phyloP scores from a whole-genome alignment of 1,140 invertebrate species.

The Hycleus cichorii region DNA sequence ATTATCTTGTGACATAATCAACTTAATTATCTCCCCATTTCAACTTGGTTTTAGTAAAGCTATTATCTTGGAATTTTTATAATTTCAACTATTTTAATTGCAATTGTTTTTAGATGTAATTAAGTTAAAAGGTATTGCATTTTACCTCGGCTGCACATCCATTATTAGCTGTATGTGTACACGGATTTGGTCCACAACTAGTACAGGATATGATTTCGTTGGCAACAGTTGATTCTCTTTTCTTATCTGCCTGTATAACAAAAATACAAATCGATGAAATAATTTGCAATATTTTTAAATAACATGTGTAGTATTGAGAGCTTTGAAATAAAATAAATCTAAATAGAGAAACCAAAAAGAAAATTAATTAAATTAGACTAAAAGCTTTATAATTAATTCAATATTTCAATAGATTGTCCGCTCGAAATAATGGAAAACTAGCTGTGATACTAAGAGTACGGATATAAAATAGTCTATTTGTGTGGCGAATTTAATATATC shows the following conservation, averaged over 20 bases:
- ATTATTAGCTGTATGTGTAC: constrained; percentile 75
- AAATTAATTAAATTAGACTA: no score
- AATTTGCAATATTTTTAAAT: no score
- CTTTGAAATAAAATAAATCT: no score
- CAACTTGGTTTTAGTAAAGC: no score
- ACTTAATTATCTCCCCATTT: not conserved
- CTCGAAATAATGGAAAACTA: no score
- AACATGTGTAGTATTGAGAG: no score
- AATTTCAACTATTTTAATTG: not conserved
- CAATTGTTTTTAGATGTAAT: not conserved
- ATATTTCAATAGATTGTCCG: no score
- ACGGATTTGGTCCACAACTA: constrained; percentile 70
- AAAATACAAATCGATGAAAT: not conserved
- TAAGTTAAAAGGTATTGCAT: not conserved
- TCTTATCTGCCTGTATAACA: constrained; percentile 66
- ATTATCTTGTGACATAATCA: not conserved
- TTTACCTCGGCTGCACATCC: constrained; percentile 76
- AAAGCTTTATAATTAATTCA: no score
- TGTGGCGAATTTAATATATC: no score
- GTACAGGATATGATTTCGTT: constrained; percentile 76
- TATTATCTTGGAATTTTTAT: not conserved
- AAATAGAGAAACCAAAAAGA: no score
- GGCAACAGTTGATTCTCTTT: constrained; percentile 59
- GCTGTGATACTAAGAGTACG: no score
- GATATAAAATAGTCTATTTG: no score